Conservation (phyloP, 2,797 vertebrate genomes). For the Zenarchopterus dispar region DNA sequence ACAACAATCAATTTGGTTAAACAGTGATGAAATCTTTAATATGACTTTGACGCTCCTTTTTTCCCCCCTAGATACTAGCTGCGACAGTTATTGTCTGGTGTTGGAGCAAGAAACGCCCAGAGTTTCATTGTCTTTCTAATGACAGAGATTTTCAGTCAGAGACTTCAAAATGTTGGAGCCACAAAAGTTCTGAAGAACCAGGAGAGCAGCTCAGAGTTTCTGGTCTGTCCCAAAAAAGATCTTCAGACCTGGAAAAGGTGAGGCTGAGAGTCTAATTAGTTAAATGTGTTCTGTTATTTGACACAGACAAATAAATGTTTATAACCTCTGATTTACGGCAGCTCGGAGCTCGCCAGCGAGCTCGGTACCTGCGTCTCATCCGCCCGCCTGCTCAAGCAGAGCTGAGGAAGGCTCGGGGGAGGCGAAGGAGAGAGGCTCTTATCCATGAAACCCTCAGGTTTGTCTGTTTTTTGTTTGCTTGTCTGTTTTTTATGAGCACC, state of each 20-base stretch:
- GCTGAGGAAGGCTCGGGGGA: conserved; percentile 63
- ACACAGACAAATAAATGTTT: neutral
- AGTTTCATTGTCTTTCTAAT: conserved; percentile 52
- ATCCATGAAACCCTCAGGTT: conserved; percentile 71
- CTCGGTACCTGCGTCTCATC: conserved; percentile 77
- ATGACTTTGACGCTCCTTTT: neutral
- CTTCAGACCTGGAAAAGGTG: conserved; percentile 74
- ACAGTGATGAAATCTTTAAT: neutral
- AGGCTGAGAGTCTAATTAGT: neutral
- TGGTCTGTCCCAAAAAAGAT: conserved; percentile 17
- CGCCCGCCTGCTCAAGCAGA: conserved; percentile 70
- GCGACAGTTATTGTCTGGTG: conserved; percentile 75
- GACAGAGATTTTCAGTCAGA: conserved; percentile 41
- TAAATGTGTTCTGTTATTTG: neutral
- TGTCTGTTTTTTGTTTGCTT: too few species aligned
- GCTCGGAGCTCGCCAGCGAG: conserved; percentile 75
- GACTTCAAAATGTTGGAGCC: conserved; percentile 40
- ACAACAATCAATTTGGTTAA: neutral
- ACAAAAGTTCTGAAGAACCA: conserved; percentile 1
- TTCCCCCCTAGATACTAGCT: conserved; percentile 76
- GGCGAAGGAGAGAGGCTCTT: conserved; percentile 62
- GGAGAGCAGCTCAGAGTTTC: neutral
- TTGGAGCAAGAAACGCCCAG: conserved; percentile 52
- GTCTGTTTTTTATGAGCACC: neutral
- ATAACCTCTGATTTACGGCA: conserved; percentile 68